phyloP scores from a whole-genome alignment of 1,140 invertebrate species.

The Penaeus indicus region DNA sequence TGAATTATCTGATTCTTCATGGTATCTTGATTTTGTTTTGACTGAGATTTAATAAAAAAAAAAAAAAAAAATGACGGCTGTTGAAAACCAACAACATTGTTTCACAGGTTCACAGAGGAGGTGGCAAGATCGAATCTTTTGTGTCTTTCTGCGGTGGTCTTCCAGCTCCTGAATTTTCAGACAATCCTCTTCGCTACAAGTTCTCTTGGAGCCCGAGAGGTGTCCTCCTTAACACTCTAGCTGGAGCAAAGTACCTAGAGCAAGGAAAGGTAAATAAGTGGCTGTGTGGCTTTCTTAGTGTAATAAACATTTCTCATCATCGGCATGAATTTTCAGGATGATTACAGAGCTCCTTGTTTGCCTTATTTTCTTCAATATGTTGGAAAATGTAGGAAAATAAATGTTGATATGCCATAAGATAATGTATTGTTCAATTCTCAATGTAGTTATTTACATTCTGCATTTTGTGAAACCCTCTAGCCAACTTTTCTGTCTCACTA shows the following conservation, averaged over 20 bases:
- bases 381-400: too few relatives aligned
- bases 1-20: background rate
- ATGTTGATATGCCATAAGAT: too few relatives aligned
- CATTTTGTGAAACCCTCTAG: too few relatives aligned
- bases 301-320: background rate
- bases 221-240: constrained; percentile 89
- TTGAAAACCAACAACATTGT: too few relatives aligned
- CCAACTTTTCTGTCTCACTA: background rate
- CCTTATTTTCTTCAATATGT: too few relatives aligned
- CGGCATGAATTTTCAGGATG: too few relatives aligned
- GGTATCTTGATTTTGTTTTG: too few relatives aligned
- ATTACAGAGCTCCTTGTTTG: too few relatives aligned
- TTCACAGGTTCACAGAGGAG: constrained; percentile 48
- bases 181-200: constrained; percentile 95
- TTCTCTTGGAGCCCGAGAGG: constrained; percentile 97
- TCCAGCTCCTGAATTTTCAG: constrained; percentile 94
- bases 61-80: too few relatives aligned
- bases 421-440: too few relatives aligned
- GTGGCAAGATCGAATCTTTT: constrained; percentile 90
- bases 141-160: constrained; percentile 97
- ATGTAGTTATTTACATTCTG: too few relatives aligned
- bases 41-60: too few relatives aligned
- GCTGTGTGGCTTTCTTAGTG: constrained; percentile 4
- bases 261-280: constrained; percentile 79
- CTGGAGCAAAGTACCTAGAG: constrained; percentile 76